Percentiles rank a stretch among this genome's conserved stretches.
Conservation (phyloP, 2,113 vertebrate species). For the Daubentonia madagascariensis region DNA sequence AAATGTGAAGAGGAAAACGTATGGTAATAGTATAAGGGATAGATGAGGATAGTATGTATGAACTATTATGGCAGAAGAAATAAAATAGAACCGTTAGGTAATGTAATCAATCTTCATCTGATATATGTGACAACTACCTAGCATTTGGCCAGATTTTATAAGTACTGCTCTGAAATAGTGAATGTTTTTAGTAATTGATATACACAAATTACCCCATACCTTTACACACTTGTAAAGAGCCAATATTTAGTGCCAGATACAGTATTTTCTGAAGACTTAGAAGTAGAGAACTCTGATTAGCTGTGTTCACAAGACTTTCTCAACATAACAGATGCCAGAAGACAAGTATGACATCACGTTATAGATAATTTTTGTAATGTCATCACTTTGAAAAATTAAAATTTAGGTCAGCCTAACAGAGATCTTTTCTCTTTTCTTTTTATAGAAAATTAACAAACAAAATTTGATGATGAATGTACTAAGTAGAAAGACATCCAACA, state of each 20-base stretch:
- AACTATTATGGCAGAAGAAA: neutral
- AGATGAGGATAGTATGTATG: neutral
- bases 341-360: neutral
- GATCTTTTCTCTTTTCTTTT: neutral
- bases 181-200: neutral
- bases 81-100: neutral
- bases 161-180: neutral
- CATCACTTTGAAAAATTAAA: constrained; percentile 24
- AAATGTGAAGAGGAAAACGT: neutral
- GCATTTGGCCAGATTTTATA: neutral
- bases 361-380: constrained; percentile 19
- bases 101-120: neutral
- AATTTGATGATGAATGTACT: neutral
- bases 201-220: neutral
- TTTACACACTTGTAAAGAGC: neutral
- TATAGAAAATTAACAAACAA: constrained; percentile 26
- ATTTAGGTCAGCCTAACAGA: neutral
- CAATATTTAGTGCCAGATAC: neutral
- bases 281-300: neutral
- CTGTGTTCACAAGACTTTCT: neutral
- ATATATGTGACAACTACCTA: neutral
- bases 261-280: neutral
- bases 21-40: neutral
- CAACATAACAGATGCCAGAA: neutral
- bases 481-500: constrained; percentile 8